Base-by-base conservation (phyloP, 2,797 vertebrate genomes). In the Linurgus olivaceus region DNA sequence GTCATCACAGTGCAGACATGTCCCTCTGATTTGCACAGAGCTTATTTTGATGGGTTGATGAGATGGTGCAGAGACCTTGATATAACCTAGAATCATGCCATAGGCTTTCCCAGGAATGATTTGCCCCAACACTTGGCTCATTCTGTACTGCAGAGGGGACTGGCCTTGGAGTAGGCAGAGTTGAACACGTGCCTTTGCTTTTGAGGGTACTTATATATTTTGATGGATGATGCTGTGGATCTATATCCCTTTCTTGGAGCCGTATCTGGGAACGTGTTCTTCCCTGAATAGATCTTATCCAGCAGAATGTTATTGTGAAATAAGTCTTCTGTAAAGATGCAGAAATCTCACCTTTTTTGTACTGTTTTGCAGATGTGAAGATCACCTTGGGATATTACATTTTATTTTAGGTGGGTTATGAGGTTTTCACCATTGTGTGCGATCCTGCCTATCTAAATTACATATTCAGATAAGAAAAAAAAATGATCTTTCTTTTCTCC, bases 201-300 rank as follows among this genome's bases (percentile, higher is more conserved):
- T 87, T 2, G 52, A 73, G 48, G 31, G 17, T 77, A 42, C 70
- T 73, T 48, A 24, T 1, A 20, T 23, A 25, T 91, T 92, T 54
- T 82, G 74, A 76, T 72, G 79, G 42, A 85, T 35, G 62, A 9
- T 87, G 78, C 13, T 44, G 48, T 76, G 72, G 24, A 54, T 83
- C 51, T 59, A 13, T 63, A 79, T 47, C 37, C 29, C 26, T 76
- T 74, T 74, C 67, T 86, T 37, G 59, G 75, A 79, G n/a, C 25
- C 0, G 0, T 66, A 62, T 74, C 70, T 1, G 0, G 65, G 44
- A 88, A n/a, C 0, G 0, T 51, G 52, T 58, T 78, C 62, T 82
- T 93, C 86, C 50, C 48, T 77, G 50, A 74, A 72, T n/a, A 90
- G 86, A 80, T 74, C 73, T 84, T 88, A 92, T 70, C 61, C 62